Conservation (phyloP, 2,888 invertebrate species). For the Lepidocyrtoides sp. region DNA sequence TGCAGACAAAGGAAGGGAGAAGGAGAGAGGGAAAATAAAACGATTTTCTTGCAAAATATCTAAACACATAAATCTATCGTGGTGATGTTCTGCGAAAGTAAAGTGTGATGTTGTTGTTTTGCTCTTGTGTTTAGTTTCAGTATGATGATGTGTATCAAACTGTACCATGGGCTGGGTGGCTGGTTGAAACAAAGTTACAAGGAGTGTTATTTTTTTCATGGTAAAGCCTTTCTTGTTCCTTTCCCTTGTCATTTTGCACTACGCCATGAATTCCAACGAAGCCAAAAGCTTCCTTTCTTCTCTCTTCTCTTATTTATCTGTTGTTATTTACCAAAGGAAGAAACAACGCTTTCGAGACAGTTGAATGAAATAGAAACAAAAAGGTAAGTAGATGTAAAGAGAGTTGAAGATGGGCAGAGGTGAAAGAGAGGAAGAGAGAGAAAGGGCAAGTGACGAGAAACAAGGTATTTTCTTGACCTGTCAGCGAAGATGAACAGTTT, state of each 20-base stretch:
- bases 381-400: too few relatives aligned
- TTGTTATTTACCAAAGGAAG: neutral
- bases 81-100: too few relatives aligned
- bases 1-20: neutral
- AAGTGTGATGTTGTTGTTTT: constrained; percentile 19
- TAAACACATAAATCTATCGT: constrained; percentile 68
- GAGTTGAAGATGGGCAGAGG: too few relatives aligned
- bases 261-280: constrained; percentile 1
- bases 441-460: neutral
- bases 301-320: neutral
- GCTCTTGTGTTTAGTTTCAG: neutral
- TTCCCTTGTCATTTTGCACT: constrained; percentile 23
- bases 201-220: too few relatives aligned
- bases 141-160: too few relatives aligned
- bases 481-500: constrained; percentile 57
- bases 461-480: constrained; percentile 43
- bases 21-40: constrained; percentile 64
- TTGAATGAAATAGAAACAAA: constrained; percentile 6
- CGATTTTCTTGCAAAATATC: constrained; percentile 64
- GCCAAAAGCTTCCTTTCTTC: neutral
- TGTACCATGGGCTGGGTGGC: neutral
- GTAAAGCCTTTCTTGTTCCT: neutral
- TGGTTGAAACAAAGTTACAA: neutral
- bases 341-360: constrained; percentile 19
- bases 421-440: constrained; percentile 2